These are phyloP conservation scores for Sturnira hondurensis DNA, from an alignment of 2,113 vertebrate species.

Conservation along the genomic window DNA sequence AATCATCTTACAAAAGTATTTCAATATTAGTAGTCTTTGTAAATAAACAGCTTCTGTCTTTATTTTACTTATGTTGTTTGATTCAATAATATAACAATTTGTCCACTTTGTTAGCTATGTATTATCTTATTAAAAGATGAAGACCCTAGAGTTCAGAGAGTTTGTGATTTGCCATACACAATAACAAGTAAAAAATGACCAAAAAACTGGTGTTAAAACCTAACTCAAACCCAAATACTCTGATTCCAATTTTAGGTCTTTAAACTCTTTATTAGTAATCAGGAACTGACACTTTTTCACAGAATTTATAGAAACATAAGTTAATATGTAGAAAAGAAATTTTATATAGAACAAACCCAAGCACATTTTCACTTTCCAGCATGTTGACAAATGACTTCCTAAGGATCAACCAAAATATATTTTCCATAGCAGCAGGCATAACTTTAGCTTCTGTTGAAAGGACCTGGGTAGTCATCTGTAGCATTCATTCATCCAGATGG, in stretches of 20 bases:
- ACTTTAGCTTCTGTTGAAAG: constrained; percentile 61
- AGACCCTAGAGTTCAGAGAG: background rate
- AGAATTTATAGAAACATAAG: background rate
- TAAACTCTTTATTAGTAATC: background rate
- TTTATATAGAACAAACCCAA: background rate
- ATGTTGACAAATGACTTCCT: constrained; percentile 61
- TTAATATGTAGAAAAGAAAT: background rate
- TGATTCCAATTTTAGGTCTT: background rate
- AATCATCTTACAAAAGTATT: background rate
- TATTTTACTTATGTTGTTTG: background rate
- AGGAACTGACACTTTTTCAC: background rate
- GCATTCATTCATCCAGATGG: constrained; percentile 68
- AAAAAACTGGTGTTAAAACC: background rate
- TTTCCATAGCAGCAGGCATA: constrained; percentile 60
- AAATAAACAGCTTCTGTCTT: background rate
- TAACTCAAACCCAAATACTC: background rate
- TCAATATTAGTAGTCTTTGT: background rate
- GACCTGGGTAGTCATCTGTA: constrained; percentile 58
- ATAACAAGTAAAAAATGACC: background rate
- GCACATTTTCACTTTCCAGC: background rate
- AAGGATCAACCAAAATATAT: constrained; percentile 54
- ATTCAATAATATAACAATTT: background rate
- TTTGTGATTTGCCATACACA: background rate
- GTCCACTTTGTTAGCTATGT: background rate
- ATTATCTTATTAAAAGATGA: background rate